Evolutionary conservation across 1,140 invertebrate species (phyloP), one percentile per base, ranked within the genome.

Genomic region (Neodiprion virginianus): DNA sequence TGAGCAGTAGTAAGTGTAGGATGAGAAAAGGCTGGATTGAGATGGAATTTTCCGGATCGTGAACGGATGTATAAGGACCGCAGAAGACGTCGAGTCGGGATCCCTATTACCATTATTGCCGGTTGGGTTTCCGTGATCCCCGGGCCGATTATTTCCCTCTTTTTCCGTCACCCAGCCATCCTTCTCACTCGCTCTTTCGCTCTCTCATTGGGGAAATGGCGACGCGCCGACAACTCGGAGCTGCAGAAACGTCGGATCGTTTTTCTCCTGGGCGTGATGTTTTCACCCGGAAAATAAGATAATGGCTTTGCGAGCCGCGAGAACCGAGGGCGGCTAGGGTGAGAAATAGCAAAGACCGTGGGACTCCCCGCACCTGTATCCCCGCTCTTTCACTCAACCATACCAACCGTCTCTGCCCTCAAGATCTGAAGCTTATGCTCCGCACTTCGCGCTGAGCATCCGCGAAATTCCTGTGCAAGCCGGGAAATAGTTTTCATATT

Each of bases 251-350:
- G 28, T 5, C 28, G 79, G 84, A 83, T 84, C 84, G 83, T 86
- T 88, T 87, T 87, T 86, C 84, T 84, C 81, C 83, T 83, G 83
- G 81, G 80, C 84, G 83, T 81, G 82, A 85, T 84, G 84, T 85
- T 87, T 84, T 82, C 86, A 85, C 75, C 86, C 86, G 87, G 86
- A 87, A 88, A 88, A 88, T 85, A 85, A 88, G 87, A 88, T 88
- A 88, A 88, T 88, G 85, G 86, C 82, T 79, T 76, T 74, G 79
- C 77, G 69, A 71, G 72, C 17, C 48, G 67, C 66, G 67, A 69
- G 67, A 69, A 71, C 28, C 61, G 21, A 67, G 74, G 72, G 74
- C 61, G 79, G 80, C 83, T 81, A 81, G 80, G 84, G 82, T 80
- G 82, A 77, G 75, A 80, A 84, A 85, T 81, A 83, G 81, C 81